phyloP scores from a whole-genome alignment of 2,113 vertebrate species.

The Maccullochella peelii region DNA sequence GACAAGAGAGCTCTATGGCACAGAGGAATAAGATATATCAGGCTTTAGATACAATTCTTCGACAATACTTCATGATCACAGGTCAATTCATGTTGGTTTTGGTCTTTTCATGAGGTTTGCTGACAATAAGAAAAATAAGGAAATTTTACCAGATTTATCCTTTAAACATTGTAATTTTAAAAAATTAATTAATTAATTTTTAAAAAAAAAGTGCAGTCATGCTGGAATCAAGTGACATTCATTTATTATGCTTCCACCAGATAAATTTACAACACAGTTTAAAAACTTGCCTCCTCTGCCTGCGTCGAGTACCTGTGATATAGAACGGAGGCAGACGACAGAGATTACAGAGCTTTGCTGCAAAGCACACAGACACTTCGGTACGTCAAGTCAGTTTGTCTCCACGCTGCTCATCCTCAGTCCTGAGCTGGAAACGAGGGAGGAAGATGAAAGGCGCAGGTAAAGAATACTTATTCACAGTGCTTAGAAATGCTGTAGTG shows the following conservation, averaged over 20 bases:
- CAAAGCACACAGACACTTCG: slow-evolving; percentile 75
- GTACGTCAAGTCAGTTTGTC: slow-evolving; percentile 41
- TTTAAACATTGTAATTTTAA: neutral
- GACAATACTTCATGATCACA: neutral
- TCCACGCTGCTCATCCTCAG: slow-evolving; percentile 46
- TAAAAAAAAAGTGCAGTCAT: slow-evolving; percentile 7
- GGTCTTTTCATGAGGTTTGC: neutral
- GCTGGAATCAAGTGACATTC: slow-evolving; percentile 28
- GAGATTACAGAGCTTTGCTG: slow-evolving; percentile 74
- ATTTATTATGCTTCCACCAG: slow-evolving; percentile 67
- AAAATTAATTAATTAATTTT: neutral
- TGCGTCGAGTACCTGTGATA: slow-evolving; percentile 26
- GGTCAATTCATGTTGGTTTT: neutral
- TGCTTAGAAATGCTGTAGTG: slow-evolving; percentile 35
- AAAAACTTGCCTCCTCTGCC: slow-evolving; percentile 34
- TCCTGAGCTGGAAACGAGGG: slow-evolving; percentile 34
- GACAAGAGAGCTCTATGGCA: neutral
- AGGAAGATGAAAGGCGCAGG: slow-evolving; percentile 1
- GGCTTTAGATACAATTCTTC: neutral
- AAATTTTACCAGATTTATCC: neutral
- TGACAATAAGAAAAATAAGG: neutral
- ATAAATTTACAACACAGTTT: slow-evolving; percentile 54
- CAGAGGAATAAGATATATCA: neutral
- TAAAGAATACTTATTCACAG: slow-evolving; percentile 49
- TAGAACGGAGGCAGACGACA: slow-evolving; percentile 41